Conservation (phyloP, 2,113 vertebrate genomes). For the Fregetta grallaria region DNA sequence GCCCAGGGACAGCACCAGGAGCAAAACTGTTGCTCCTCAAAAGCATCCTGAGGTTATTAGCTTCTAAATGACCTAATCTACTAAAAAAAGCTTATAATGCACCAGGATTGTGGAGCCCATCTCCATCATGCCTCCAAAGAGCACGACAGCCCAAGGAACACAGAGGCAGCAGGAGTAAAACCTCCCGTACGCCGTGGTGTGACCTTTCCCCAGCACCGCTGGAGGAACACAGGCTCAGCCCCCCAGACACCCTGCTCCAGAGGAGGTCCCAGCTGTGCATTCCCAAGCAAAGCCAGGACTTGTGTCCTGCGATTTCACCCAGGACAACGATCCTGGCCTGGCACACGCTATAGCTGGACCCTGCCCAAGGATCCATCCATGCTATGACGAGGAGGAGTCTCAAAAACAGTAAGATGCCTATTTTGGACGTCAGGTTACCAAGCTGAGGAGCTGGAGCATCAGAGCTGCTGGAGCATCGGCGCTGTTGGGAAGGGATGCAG, state of each 20-base stretch:
- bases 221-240: neutral
- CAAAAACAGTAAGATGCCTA: neutral
- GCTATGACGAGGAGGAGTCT: neutral
- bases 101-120: neutral
- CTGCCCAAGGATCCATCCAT: neutral
- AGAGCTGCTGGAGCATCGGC: neutral
- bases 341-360: too few relatives aligned
- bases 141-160: neutral
- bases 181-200: fast-evolving
- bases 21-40: neutral
- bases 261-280: neutral
- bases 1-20: neutral
- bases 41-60: neutral
- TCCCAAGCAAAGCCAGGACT: neutral
- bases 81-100: neutral
- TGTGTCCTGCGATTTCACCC: neutral
- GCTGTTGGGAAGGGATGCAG: neutral
- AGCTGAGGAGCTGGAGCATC: neutral
- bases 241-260: neutral
- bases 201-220: too few relatives aligned
- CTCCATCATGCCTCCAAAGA: neutral
- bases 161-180: neutral
- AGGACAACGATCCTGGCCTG: neutral
- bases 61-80: neutral
- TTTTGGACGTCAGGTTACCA: fast-evolving